phyloP scores from a whole-genome alignment of 2,113 vertebrate genomes.

The Corvus hawaiiensis region DNA sequence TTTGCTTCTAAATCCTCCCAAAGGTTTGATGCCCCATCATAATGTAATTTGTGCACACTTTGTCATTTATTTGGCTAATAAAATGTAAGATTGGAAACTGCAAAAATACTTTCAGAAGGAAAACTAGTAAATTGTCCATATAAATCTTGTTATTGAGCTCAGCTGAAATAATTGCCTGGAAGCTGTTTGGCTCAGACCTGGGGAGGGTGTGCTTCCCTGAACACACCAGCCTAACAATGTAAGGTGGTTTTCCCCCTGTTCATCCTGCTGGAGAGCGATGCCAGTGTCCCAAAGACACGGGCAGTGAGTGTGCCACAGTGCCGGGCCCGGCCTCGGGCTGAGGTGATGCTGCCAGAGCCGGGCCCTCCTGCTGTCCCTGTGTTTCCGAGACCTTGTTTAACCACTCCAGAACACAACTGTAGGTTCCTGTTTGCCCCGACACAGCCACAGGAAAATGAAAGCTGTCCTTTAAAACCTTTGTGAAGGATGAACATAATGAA shows the following conservation, averaged over 20 bases:
- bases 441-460: not conserved
- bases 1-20: not conserved
- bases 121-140: not conserved
- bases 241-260: fast-evolving
- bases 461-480: slow-evolving; percentile 55
- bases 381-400: not conserved
- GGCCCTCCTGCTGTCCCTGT: not conserved
- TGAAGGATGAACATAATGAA: slow-evolving; percentile 71
- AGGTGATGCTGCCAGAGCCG: fast-evolving
- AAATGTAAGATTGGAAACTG: not conserved
- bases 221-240: not conserved
- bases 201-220: not conserved
- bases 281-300: fast-evolving
- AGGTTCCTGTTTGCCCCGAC: not conserved
- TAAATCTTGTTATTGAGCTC: not conserved
- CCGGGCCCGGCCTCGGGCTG: not conserved
- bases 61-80: slow-evolving; percentile 30
- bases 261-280: not conserved
- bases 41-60: not conserved
- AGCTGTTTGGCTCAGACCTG: not conserved
- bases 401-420: not conserved
- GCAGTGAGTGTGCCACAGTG: not conserved
- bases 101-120: not conserved
- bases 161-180: not conserved
- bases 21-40: slow-evolving; percentile 27